Evolutionary conservation across 2,888 invertebrate genomes (phyloP), one percentile per base, ranked within the genome.

Genomic region (Trichopria drosophilae): DNA sequence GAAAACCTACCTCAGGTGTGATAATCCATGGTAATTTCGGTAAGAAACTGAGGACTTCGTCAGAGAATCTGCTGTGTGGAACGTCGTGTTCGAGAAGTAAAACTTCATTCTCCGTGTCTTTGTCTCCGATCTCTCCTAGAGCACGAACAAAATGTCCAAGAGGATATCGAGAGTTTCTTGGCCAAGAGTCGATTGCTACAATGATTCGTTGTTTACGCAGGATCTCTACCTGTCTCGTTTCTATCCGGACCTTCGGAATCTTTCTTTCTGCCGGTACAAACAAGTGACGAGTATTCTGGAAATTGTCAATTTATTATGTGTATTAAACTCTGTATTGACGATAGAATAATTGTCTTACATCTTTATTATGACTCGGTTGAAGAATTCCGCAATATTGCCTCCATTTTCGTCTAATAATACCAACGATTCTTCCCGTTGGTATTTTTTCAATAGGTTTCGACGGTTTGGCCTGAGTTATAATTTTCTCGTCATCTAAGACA

Each of bases 101-200:
- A 6, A 94, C 97, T 76, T 97, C 96, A 72, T 98, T 99, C 77
- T 99, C 99, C 0, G 98, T 95, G 10, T 88, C 85, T 69, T 93
- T 93, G 69, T 96, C 91, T 18, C 99, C 98, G 53, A 96, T 86
- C 40, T 85, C 84, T 12, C 99, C 99, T 6, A 99, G 79, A 0
- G 91, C 88, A 57, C 95, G 81, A 0, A 99, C 95, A 77, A 96
- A 97, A 77, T 99, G 98, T 3, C 99, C 98, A 75, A 88, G 82
- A 1, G 96, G 96, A 76, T 94, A 95, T 44, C 93, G 83, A 2
- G 95, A 95, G 72, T 89, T 86, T 42, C 91, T 79, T 0, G 97
- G 96, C 99, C 99, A 99, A 3, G 88, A 87, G 78, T 99, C 99
- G 29, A 99, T 90, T 1, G 94, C 91, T 0, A 98, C 97, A 10